Conservation (phyloP, 1,140 invertebrate genomes). For the Aethina tumida region DNA sequence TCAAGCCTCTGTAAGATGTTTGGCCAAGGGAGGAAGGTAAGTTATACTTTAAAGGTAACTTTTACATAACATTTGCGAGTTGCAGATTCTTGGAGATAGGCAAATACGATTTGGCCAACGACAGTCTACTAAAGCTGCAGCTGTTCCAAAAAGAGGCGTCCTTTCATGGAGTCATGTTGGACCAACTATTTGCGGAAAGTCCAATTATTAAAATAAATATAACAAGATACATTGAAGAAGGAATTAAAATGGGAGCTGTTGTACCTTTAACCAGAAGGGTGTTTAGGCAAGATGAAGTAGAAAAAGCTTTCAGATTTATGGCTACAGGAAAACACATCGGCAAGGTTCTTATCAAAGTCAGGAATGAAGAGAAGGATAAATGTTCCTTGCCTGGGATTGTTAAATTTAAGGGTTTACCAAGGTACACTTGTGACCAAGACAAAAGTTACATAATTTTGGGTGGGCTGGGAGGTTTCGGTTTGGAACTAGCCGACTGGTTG, state of each 20-base stretch:
- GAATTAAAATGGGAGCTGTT: slow-evolving; percentile 38
- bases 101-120: slow-evolving; percentile 60
- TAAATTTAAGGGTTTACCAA: too few relatives aligned
- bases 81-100: slow-evolving; percentile 71
- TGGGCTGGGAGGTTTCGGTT: slow-evolving; percentile 81
- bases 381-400: too few relatives aligned
- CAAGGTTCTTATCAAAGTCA: slow-evolving; percentile 66
- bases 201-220: slow-evolving; percentile 23
- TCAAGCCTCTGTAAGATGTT: slow-evolving; percentile 64
- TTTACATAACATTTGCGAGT: too few relatives aligned
- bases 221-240: slow-evolving; percentile 52
- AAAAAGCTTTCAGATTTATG: slow-evolving; percentile 63
- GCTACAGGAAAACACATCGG: slow-evolving; percentile 80
- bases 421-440: slow-evolving; percentile 34
- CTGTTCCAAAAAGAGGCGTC: slow-evolving; percentile 74
- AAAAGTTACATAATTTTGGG: slow-evolving; percentile 52
- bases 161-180: slow-evolving; percentile 81
- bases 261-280: slow-evolving; percentile 49
- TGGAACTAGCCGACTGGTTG: slow-evolving; percentile 84
- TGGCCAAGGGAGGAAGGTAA: slow-evolving; percentile 54
- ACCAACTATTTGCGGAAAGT: slow-evolving; percentile 52
- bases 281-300: slow-evolving; percentile 50
- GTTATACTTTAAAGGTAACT: too few relatives aligned
- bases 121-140: slow-evolving; percentile 57
- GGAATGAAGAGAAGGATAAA: slow-evolving; percentile 40